These are phyloP conservation scores for Ceuthmochares aereus DNA, from an alignment of 2,113 vertebrate genomes.

Conservation along the genomic window DNA sequence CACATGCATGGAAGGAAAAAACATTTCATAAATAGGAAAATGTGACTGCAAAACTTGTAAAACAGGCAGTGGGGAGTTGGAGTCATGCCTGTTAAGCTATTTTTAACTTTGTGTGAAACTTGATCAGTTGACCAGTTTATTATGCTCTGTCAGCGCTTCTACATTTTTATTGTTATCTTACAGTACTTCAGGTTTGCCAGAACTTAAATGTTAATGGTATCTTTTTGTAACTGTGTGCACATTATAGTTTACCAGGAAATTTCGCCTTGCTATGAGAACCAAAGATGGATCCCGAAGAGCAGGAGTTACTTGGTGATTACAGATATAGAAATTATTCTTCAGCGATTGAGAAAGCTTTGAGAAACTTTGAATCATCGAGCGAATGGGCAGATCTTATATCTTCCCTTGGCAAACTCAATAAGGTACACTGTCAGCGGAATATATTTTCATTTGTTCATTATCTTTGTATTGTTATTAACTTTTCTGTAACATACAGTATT, in stretches of 20 bases:
- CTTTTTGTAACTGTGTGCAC: not conserved
- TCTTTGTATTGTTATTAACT: not conserved
- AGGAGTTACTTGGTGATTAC: slow-evolving; percentile 91
- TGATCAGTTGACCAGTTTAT: not conserved
- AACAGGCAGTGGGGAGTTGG: not conserved
- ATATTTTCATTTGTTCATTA: not conserved
- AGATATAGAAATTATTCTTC: slow-evolving; percentile 92
- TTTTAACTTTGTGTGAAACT: not conserved
- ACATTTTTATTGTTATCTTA: not conserved
- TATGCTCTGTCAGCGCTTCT: not conserved
- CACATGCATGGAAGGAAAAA: not conserved
- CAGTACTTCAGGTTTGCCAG: not conserved
- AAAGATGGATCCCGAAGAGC: slow-evolving; percentile 94
- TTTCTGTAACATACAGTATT: not conserved
- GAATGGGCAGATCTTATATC: slow-evolving; percentile 99
- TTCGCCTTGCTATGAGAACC: slow-evolving; percentile 73
- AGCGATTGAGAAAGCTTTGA: slow-evolving; percentile 93
- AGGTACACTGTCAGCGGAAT: slow-evolving; percentile 77
- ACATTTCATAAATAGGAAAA: not conserved
- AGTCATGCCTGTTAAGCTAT: not conserved
- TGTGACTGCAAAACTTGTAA: not conserved
- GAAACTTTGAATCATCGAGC: slow-evolving; percentile 96
- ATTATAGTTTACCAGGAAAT: slow-evolving; percentile 6
- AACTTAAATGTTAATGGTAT: not conserved
- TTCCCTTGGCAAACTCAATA: slow-evolving; percentile 96